A percentile compares a stretch with the other conserved stretches of the same genome.
Evolutionary conservation across 2,888 invertebrate genomes (phyloP).

Genomic region (Oscheius myriophilus): DNA sequence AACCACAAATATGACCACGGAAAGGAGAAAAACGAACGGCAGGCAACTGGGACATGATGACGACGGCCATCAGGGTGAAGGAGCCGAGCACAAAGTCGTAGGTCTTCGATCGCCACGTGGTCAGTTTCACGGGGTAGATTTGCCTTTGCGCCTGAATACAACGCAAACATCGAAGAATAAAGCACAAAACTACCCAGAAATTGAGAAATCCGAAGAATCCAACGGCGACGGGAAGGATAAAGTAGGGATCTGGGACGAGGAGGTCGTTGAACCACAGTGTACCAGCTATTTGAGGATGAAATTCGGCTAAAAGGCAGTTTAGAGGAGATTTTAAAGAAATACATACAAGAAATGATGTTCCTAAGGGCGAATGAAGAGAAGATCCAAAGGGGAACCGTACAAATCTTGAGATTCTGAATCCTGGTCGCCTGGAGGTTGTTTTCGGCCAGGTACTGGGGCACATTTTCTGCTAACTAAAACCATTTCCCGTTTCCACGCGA

Average conservation of each 20-base stretch:
- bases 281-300: slow-evolving; percentile 58
- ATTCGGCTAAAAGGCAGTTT: slow-evolving; percentile 56
- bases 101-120: slow-evolving; percentile 50
- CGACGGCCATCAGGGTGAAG: slow-evolving; percentile 60
- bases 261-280: slow-evolving; percentile 62
- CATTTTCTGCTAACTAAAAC: slow-evolving; percentile 44
- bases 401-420: slow-evolving; percentile 65
- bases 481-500: slow-evolving; percentile 1
- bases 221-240: slow-evolving; percentile 60
- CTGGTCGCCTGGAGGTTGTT: slow-evolving; percentile 59
- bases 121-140: slow-evolving; percentile 58
- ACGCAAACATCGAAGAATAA: not conserved
- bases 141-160: slow-evolving; percentile 61
- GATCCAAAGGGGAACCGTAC: slow-evolving; percentile 66
- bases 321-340: not conserved
- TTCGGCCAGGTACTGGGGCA: slow-evolving; percentile 47
- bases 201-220: slow-evolving; percentile 65
- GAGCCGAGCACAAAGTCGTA: slow-evolving; percentile 62
- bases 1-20: slow-evolving; percentile 19
- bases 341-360: slow-evolving; percentile 57
- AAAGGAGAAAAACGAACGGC: slow-evolving; percentile 48
- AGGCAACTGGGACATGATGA: slow-evolving; percentile 64
- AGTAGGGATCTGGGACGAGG: slow-evolving; percentile 64
- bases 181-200: slow-evolving; percentile 53
- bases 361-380: slow-evolving; percentile 67